Evolutionary conservation across 30 jellyfish, hydroid and myxozoan species (phyloP).

Genomic region (Hydractinia echinata): DNA sequence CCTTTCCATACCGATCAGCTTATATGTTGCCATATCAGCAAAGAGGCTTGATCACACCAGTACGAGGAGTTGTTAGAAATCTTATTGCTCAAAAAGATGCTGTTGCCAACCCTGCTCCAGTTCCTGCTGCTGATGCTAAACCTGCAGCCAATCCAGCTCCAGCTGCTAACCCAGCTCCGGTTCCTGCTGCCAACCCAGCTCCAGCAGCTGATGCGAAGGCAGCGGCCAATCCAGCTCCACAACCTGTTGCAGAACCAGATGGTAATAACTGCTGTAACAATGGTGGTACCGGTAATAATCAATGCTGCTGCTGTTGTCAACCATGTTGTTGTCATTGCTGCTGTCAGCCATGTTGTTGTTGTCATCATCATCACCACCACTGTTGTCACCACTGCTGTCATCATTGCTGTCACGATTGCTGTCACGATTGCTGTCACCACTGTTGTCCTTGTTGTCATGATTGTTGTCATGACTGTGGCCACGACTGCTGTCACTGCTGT

Average conservation of each 20-base stretch:
- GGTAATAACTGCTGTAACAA: conserved; percentile 2
- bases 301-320: conserved; percentile 26
- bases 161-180: conserved; percentile 17
- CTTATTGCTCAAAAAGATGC: neutral
- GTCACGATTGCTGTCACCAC: conserved; percentile 3
- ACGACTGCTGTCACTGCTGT: neutral
- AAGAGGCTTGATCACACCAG: conserved; percentile 14
- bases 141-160: conserved; percentile 18
- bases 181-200: neutral
- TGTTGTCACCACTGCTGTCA: conserved; percentile 24
- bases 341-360: conserved; percentile 2
- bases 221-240: neutral
- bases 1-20: conserved; percentile 17
- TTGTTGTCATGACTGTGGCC: conserved; percentile 2
- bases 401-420: conserved; percentile 1
- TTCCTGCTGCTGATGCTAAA: neutral
- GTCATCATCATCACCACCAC: neutral
- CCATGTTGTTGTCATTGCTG: conserved; percentile 11
- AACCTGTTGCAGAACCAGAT: neutral
- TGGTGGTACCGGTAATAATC: conserved; percentile 15
- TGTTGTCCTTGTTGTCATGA: conserved; percentile 19
- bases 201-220: conserved; percentile 5
- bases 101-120: conserved; percentile 10
- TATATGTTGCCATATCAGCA: conserved; percentile 16
- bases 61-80: conserved; percentile 12